These are phyloP conservation scores for Athalia cordata DNA, from an alignment of 2,888 invertebrate genomes.

Conservation along the genomic window DNA sequence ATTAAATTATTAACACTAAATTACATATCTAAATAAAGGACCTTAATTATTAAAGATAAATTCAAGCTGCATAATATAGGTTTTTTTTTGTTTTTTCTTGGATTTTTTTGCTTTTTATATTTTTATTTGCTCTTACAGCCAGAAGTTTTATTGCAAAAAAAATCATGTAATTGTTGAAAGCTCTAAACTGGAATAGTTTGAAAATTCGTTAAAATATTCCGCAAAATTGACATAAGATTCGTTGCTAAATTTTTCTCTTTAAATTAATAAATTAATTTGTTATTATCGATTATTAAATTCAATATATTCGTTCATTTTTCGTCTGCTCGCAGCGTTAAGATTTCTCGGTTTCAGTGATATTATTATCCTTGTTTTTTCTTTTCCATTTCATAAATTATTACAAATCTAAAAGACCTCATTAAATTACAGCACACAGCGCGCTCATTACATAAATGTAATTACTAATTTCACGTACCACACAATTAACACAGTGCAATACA, in stretches of 20 bases:
- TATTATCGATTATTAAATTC: constrained; percentile 12
- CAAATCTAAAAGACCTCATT: constrained; percentile 52
- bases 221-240: constrained; percentile 8
- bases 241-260: constrained; percentile 10
- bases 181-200: constrained; percentile 29
- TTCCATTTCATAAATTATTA: constrained; percentile 51
- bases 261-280: constrained; percentile 22
- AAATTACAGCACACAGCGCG: constrained; percentile 52
- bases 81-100: constrained; percentile 26
- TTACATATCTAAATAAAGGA: constrained; percentile 52
- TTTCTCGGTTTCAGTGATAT: neutral
- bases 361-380: constrained; percentile 1
- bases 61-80: constrained; percentile 30
- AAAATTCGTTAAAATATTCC: constrained; percentile 16
- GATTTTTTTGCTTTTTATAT: constrained; percentile 31
- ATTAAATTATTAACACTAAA: constrained; percentile 64
- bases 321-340: constrained; percentile 11
- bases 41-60: constrained; percentile 30
- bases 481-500: constrained; percentile 65
- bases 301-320: constrained; percentile 20
- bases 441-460: constrained; percentile 71
- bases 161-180: constrained; percentile 1
- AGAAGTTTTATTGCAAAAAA: constrained; percentile 60
- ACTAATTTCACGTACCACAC: constrained; percentile 69
- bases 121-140: constrained; percentile 60